Conservation (phyloP, 2,797 vertebrate genomes). For the Peromyscus eremicus region DNA sequence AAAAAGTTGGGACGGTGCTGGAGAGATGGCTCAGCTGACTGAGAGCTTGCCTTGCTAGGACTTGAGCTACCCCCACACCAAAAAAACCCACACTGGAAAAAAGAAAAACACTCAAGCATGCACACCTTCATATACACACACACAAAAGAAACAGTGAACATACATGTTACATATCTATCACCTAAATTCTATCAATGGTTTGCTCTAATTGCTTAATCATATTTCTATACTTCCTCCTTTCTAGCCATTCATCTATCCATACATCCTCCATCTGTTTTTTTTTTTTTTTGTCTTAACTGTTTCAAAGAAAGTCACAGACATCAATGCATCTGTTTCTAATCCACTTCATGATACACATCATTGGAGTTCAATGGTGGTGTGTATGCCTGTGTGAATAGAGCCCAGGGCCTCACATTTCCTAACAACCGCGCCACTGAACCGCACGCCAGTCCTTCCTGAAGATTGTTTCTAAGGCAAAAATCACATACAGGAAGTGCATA, state of each 20-base stretch:
- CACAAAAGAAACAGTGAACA: background rate
- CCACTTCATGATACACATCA: background rate
- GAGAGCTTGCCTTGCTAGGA: background rate
- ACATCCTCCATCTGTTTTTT: background rate
- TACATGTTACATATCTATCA: background rate
- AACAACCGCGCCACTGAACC: background rate
- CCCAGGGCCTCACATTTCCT: no score
- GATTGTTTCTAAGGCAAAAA: slow-evolving; percentile 7
- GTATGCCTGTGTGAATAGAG: fast-evolving
- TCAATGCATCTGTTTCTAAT: background rate
- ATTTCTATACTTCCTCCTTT: background rate
- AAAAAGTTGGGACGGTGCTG: background rate
- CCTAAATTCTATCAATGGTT: background rate
- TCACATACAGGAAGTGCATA: background rate
- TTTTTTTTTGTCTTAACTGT: background rate
- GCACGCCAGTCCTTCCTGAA: background rate
- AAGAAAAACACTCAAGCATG: background rate
- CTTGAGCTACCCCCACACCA: background rate
- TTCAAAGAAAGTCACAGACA: slow-evolving; percentile 24
- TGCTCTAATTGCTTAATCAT: background rate
- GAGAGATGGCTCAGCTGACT: background rate
- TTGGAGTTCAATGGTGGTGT: background rate
- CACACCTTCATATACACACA: background rate
- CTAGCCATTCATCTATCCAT: background rate
- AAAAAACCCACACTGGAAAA: background rate